Evolutionary conservation across 2,113 vertebrate species (phyloP).

Genomic region (Apaloderma vittatum): DNA sequence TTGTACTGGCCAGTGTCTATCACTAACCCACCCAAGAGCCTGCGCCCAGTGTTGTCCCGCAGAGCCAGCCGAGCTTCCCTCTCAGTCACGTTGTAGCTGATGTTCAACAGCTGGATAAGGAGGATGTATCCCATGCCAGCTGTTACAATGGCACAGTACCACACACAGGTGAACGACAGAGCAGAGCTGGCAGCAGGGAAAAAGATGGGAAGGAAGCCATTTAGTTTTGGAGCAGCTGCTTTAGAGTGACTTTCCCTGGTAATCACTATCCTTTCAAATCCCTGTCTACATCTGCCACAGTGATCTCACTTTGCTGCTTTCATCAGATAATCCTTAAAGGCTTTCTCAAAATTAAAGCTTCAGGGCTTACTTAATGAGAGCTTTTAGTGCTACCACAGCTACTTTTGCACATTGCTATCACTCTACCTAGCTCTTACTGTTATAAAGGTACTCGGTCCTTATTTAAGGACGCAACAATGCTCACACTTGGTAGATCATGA

Average conservation of each 20-base stretch:
- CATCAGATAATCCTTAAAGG: constrained; percentile 59
- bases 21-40: constrained; percentile 88
- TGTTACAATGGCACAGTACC: constrained; percentile 95
- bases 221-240: constrained; percentile 62
- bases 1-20: constrained; percentile 90
- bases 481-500: background rate
- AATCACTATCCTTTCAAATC: constrained; percentile 66
- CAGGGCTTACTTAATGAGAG: constrained; percentile 26
- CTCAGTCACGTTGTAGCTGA: constrained; percentile 95
- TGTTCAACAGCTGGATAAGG: constrained; percentile 90
- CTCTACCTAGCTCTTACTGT: background rate
- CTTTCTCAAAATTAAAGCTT: constrained; percentile 64
- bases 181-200: constrained; percentile 82
- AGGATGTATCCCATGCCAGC: constrained; percentile 91
- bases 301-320: constrained; percentile 35
- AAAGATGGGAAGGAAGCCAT: constrained; percentile 60
- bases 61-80: constrained; percentile 90
- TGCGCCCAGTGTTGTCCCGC: constrained; percentile 85
- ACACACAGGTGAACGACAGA: constrained; percentile 94
- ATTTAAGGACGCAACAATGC: background rate
- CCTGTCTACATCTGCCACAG: constrained; percentile 58
- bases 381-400: constrained; percentile 1
- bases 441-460: background rate
- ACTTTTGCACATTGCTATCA: background rate
- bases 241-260: constrained; percentile 36